Percentiles rank a stretch among this genome's conserved stretches.
Conservation (phyloP, 2,113 vertebrate genomes). For the Philantomba maxwellii region DNA sequence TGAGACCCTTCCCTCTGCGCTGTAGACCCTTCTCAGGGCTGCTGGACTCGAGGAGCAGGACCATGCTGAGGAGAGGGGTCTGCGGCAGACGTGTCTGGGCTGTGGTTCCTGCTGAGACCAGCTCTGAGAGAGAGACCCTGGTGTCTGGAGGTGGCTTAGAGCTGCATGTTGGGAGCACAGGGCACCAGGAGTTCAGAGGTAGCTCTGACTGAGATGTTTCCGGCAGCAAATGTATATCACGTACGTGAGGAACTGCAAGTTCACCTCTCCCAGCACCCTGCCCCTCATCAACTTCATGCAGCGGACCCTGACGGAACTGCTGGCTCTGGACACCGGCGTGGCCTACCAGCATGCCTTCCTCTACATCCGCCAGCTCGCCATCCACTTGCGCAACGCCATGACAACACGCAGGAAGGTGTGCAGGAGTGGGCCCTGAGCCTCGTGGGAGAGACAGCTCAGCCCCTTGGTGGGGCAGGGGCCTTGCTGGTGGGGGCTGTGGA, state of each 20-base stretch:
- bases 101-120: no score
- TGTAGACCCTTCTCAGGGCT: background rate
- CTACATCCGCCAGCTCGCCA: conserved; percentile 94
- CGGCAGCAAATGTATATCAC: conserved; percentile 96
- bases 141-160: background rate
- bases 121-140: background rate
- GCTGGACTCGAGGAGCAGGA: background rate
- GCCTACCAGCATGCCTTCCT: conserved; percentile 93
- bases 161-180: rapidly evolving
- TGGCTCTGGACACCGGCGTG: conserved; percentile 81
- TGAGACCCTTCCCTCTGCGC: no score
- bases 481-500: background rate
- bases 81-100: background rate
- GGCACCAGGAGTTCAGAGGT: background rate
- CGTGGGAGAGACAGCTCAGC: background rate
- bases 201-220: background rate
- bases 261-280: conserved; percentile 91
- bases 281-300: conserved; percentile 98
- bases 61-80: background rate
- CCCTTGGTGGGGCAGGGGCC: background rate
- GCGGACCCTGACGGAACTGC: conserved; percentile 90
- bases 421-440: background rate
- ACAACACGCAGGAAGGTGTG: conserved; percentile 90
- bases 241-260: conserved; percentile 95
- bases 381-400: conserved; percentile 93